A percentile compares a stretch with the other conserved stretches of the same genome.
Conservation (phyloP, 35 echinoderm and acorn worm genomes). For the Patiria miniata region DNA sequence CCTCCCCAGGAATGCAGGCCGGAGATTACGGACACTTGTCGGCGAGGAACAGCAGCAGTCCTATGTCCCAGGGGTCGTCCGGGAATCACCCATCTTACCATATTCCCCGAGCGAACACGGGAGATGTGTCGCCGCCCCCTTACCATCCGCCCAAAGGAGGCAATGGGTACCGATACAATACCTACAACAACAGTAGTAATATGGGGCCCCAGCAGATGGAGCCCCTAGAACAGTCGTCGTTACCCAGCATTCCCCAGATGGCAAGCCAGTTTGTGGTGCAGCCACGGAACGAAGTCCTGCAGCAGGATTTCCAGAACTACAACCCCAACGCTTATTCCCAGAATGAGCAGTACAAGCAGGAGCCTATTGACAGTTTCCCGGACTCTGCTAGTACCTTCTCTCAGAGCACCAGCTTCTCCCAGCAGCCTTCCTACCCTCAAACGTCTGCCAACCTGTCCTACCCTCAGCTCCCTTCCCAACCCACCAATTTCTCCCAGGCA, state of each 20-base stretch:
- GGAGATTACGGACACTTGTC: conserved; percentile 97
- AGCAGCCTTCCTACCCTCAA: conserved; percentile 33
- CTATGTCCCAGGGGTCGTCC: conserved; percentile 58
- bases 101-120: conserved; percentile 34
- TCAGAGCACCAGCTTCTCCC: conserved; percentile 32
- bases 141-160: conserved; percentile 59
- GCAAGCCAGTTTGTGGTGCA: conserved; percentile 85
- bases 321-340: conserved; percentile 48
- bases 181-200: conserved; percentile 16
- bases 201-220: conserved; percentile 49
- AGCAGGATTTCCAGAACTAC: conserved; percentile 70
- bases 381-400: background rate
- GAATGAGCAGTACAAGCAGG: conserved; percentile 73
- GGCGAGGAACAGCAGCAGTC: conserved; percentile 81
- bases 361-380: conserved; percentile 66
- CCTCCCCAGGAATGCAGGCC: conserved; percentile 65
- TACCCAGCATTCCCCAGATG: conserved; percentile 1
- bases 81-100: conserved; percentile 25
- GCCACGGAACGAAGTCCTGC: conserved; percentile 69
- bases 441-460: background rate
- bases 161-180: conserved; percentile 20
- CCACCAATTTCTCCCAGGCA: conserved; percentile 3
- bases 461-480: conserved; percentile 18
- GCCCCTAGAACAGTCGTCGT: conserved; percentile 28
- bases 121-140: conserved; percentile 61